These are phyloP conservation scores for Pongo abelii DNA, from an alignment of 2,113 vertebrate species.

Conservation along the genomic window DNA sequence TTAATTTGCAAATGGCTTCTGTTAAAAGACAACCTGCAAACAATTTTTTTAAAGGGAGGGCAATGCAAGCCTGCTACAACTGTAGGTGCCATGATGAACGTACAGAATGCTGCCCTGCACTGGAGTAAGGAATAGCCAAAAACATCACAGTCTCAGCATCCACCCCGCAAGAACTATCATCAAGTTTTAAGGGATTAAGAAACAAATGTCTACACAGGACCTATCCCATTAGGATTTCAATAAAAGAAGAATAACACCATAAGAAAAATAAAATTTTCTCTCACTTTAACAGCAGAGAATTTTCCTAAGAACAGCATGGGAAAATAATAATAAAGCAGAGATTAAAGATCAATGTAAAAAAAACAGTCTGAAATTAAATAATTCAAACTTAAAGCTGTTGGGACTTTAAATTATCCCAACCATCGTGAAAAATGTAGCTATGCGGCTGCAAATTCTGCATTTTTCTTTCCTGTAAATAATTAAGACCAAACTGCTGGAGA, in stretches of 20 bases:
- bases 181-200: neutral
- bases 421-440: neutral
- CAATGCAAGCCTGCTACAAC: neutral
- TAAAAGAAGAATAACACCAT: neutral
- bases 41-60: neutral
- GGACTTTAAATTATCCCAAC: neutral
- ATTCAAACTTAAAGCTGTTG: neutral
- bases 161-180: neutral
- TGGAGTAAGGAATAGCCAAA: neutral
- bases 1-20: neutral
- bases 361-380: neutral
- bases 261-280: neutral
- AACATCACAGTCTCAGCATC: neutral
- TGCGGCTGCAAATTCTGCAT: neutral
- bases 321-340: neutral
- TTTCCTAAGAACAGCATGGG: neutral
- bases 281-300: neutral
- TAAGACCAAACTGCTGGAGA: neutral
- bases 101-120: fast-evolving
- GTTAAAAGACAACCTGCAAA: neutral
- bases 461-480: neutral
- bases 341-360: neutral
- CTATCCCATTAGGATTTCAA: neutral
- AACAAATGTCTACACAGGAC: neutral
- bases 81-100: neutral